Evolutionary conservation across 1,140 invertebrate species (phyloP), one percentile per base, ranked within the genome.

Genomic region (Halyomorpha halys): DNA sequence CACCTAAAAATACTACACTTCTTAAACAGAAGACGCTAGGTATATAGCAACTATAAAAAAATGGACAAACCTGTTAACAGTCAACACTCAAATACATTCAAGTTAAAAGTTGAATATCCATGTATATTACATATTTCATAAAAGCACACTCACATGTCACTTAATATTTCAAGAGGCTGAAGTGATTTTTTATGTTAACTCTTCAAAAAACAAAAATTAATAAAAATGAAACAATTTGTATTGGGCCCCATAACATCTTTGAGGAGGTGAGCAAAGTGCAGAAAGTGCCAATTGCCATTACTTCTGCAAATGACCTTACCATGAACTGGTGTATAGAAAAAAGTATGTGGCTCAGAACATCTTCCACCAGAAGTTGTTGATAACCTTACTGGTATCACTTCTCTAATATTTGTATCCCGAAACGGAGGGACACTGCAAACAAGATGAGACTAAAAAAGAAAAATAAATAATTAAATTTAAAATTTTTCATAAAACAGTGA

Each of bases 391-490:
- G 75, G 75, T 27, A 92, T 82, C 15, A 86, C 80, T 70, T 88
- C 86, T 16, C 78, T 73, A 27, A 89, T 80, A 69, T 78, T 76
- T 47, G 77, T 73, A 34, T 78, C 74, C 65, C 83, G 79, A 75
- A 78, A 97, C 5, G 88, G 78, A 13, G 94, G 94, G 56, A 97
- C 84, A 54, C 84, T 85, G 76, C 92, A 95, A 6, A 97, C 90
- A 44, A 97, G 78, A 77, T 97, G 94, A n/a, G 89, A 94, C 90
- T 93, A 78, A 63, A 80, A 80, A 54, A 60, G 34, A 61, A 64
- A 59, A 59, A 61, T 3, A 45, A 65, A 21, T 4, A 30, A 30
- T 30, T 30, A 30, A 30, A 30, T 30, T 4, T 30, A 30, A 30
- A n/a, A 30, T 30, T 30, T 30, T 30, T 8, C 8, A 30, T 30